Percentiles rank a stretch among this genome's conserved stretches.
Evolutionary conservation across 53 echinoderm and acorn worm species (phyloP).

Genomic region (Paracentrotus lividus): DNA sequence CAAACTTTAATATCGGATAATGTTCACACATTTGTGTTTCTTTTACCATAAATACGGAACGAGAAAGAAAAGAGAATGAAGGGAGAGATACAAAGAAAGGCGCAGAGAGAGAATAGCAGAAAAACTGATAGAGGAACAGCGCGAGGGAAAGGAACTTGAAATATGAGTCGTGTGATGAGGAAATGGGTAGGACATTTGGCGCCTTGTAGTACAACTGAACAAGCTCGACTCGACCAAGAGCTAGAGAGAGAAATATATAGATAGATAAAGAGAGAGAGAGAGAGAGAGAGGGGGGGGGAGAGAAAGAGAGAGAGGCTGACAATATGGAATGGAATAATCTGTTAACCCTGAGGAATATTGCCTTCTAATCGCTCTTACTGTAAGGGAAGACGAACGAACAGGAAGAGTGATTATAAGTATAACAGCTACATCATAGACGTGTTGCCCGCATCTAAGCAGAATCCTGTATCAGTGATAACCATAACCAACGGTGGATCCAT

Average conservation of each 20-base stretch:
- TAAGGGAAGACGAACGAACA: neutral
- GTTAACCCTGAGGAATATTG: neutral
- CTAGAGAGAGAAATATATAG: neutral
- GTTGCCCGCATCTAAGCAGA: neutral
- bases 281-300: neutral
- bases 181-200: constrained; percentile 33
- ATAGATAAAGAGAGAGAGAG: neutral
- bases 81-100: neutral
- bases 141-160: neutral
- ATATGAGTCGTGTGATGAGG: constrained; percentile 6
- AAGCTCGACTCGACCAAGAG: constrained; percentile 8
- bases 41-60: no score
- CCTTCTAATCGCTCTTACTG: neutral
- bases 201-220: constrained; percentile 11
- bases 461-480: no score
- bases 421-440: neutral
- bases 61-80: neutral
- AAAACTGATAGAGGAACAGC: neutral
- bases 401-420: neutral
- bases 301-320: neutral
- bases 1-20: no score
- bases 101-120: neutral
- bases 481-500: no score
- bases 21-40: no score
- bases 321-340: neutral